A percentile compares a stretch with the other conserved stretches of the same genome.
phyloP scores from a whole-genome alignment of 1,140 invertebrate species.

The Lordiphosa clarofinis region DNA sequence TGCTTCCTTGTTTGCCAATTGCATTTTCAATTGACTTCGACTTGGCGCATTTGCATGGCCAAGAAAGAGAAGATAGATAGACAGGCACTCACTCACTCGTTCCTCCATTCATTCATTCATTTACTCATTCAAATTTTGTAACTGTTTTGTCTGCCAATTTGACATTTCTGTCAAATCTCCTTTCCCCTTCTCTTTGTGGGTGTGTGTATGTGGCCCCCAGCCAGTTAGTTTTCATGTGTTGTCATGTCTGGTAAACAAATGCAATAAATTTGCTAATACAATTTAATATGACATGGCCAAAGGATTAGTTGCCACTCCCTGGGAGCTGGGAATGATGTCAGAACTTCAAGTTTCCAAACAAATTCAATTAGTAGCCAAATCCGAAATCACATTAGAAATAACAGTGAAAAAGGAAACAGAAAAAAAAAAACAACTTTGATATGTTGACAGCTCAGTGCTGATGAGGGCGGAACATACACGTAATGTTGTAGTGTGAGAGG shows the following conservation, averaged over 20 bases:
- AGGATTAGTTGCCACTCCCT: constrained; percentile 24
- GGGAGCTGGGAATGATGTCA: constrained; percentile 12
- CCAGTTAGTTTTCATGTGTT: constrained; percentile 44
- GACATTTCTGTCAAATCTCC: constrained; percentile 47
- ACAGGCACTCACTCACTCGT: constrained; percentile 27
- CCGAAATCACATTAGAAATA: constrained; percentile 13
- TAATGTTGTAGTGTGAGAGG: background rate
- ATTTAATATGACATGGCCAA: constrained; percentile 40
- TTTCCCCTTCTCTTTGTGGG: constrained; percentile 21
- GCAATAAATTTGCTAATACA: constrained; percentile 58
- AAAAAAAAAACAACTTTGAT: constrained; percentile 16
- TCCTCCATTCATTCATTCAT: constrained; percentile 35
- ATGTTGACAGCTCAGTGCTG: constrained; percentile 12
- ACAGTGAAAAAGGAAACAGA: constrained; percentile 6
- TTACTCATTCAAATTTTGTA: constrained; percentile 45
- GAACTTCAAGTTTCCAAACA: constrained; percentile 10
- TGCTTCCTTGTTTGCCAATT: constrained; percentile 68
- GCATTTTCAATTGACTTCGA: constrained; percentile 50
- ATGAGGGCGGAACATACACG: constrained; percentile 7
- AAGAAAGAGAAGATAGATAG: constrained; percentile 19
- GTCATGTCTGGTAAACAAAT: constrained; percentile 46
- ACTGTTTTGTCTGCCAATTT: constrained; percentile 54
- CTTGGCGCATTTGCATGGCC: constrained; percentile 49
- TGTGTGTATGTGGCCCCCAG: constrained; percentile 24
- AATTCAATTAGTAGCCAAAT: constrained; percentile 12